A percentile compares a stretch with the other conserved stretches of the same genome.
Evolutionary conservation across 1,140 invertebrate species (phyloP).

Genomic region (Patella vulgata): DNA sequence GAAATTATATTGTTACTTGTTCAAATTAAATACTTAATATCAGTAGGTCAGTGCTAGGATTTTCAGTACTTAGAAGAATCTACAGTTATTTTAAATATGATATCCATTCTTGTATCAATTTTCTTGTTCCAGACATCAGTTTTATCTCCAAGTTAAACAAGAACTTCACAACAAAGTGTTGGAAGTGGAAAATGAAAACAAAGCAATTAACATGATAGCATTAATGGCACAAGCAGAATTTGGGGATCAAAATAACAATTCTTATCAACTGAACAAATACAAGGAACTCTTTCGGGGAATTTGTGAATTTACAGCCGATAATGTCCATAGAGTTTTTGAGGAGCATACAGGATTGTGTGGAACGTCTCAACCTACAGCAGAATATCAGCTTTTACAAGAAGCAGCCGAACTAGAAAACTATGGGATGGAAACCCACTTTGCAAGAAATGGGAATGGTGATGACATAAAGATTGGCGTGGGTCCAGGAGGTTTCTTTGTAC

Average conservation of each 20-base stretch:
- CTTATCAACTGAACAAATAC: conserved; percentile 39
- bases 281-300: conserved; percentile 27
- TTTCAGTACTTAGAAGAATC: too few species aligned
- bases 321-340: conserved; percentile 39
- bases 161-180: conserved; percentile 69
- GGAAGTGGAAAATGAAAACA: conserved; percentile 74
- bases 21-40: too few species aligned
- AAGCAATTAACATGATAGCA: conserved; percentile 76
- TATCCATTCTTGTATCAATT: too few species aligned
- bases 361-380: conserved; percentile 73
- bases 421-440: conserved; percentile 84
- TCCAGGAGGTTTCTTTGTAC: conserved; percentile 82
- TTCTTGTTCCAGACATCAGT: conserved; percentile 75
- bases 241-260: conserved; percentile 66
- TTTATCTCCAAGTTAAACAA: conserved; percentile 82
- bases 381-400: conserved; percentile 84
- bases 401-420: conserved; percentile 81
- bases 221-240: conserved; percentile 79
- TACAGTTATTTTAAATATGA: too few species aligned
- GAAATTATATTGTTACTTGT: too few species aligned
- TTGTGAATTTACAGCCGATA: conserved; percentile 24
- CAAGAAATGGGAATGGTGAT: conserved; percentile 67
- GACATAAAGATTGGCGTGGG: conserved; percentile 76
- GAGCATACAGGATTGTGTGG: conserved; percentile 56
- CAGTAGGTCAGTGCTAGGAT: too few species aligned